A percentile compares a stretch with the other conserved stretches of the same genome.
phyloP scores from a whole-genome alignment of 2,888 invertebrate species.

The Resseliella maxima region DNA sequence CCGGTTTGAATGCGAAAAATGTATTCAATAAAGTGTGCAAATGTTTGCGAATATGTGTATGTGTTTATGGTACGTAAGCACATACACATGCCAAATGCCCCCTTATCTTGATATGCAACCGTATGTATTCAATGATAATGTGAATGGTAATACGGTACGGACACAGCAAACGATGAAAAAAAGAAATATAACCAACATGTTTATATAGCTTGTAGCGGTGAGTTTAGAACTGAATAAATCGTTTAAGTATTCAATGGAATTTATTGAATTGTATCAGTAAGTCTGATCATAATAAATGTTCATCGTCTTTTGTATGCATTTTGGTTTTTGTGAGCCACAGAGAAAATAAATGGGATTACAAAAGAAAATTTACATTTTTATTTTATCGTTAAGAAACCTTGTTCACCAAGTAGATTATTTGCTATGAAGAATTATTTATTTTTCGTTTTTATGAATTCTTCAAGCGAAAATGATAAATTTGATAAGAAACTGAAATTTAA shows the following conservation, averaged over 20 bases:
- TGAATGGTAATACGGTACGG: background rate
- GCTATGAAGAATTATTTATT: background rate
- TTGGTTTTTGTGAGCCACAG: background rate
- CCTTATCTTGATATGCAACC: slow-evolving; percentile 13
- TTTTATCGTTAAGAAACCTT: slow-evolving; percentile 19
- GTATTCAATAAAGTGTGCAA: background rate
- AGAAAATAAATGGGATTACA: background rate
- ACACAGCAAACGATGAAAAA: background rate
- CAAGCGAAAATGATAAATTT: slow-evolving; percentile 36
- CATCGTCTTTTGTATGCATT: slow-evolving; percentile 26
- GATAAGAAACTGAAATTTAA: background rate
- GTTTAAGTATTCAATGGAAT: slow-evolving; percentile 36
- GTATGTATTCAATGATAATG: slow-evolving; percentile 25
- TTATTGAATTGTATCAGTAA: slow-evolving; percentile 42
- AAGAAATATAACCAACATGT: background rate
- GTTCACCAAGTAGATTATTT: background rate
- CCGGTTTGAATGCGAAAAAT: slow-evolving; percentile 39
- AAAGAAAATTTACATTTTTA: slow-evolving; percentile 35
- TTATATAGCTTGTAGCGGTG: background rate
- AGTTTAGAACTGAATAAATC: slow-evolving; percentile 28
- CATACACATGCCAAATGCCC: slow-evolving; percentile 1
- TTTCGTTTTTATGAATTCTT: background rate
- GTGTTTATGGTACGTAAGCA: background rate
- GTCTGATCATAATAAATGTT: slow-evolving; percentile 41
- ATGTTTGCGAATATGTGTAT: too few relatives aligned